Conservation (phyloP, 2,888 invertebrate species). For the Bruchidius siliquastri region DNA sequence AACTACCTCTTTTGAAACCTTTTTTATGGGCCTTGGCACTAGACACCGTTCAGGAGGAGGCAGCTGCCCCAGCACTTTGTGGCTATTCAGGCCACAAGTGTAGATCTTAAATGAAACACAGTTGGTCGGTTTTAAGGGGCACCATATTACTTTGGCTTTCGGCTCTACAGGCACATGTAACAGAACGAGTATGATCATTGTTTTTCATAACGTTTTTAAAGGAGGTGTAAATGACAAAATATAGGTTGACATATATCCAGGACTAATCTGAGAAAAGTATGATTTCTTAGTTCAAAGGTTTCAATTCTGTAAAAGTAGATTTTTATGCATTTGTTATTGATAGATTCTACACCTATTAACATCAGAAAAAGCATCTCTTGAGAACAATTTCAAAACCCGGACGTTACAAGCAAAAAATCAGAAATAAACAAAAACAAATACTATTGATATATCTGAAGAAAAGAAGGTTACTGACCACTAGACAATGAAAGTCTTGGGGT, state of each 20-base stretch:
- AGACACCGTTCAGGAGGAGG: constrained; percentile 50
- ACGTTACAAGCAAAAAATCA: too few relatives aligned
- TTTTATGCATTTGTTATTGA: too few relatives aligned
- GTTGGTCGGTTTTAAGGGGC: neutral
- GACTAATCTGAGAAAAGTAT: neutral
- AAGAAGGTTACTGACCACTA: too few relatives aligned
- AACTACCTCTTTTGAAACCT: constrained; percentile 33
- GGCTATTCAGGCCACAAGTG: constrained; percentile 61
- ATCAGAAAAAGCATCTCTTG: too few relatives aligned
- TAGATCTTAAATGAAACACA: constrained; percentile 48
- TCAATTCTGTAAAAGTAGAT: too few relatives aligned
- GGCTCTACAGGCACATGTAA: neutral
- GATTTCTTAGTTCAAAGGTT: too few relatives aligned
- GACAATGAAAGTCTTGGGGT: too few relatives aligned
- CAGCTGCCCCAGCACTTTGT: constrained; percentile 59
- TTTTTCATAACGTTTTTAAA: neutral
- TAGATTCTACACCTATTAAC: too few relatives aligned
- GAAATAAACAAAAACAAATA: too few relatives aligned
- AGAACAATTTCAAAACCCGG: too few relatives aligned
- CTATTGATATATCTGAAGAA: too few relatives aligned
- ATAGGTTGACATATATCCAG: neutral
- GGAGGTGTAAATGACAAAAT: neutral
- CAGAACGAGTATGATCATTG: neutral
- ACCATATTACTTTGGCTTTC: neutral
- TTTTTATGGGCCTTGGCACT: constrained; percentile 45